Evolutionary conservation across 2,113 vertebrate species (phyloP).

Genomic region (Muscicapa adusta): DNA sequence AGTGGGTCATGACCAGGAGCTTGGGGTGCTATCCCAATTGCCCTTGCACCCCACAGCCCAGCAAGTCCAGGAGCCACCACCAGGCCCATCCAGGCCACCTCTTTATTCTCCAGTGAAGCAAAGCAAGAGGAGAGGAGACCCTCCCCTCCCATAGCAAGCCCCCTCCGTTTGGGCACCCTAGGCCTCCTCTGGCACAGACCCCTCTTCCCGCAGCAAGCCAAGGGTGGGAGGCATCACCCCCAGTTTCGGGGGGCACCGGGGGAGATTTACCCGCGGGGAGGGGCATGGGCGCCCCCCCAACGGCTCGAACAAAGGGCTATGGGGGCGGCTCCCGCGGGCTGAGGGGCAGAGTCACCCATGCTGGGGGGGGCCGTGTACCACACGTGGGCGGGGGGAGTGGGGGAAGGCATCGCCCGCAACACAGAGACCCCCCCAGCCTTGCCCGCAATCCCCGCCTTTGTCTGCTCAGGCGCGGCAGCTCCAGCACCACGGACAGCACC

Average conservation of each 20-base stretch:
- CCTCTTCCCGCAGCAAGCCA: neutral
- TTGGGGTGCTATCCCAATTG: neutral
- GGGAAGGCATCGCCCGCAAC: neutral
- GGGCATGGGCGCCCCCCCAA: neutral
- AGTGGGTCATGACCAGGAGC: neutral
- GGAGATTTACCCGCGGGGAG: too few species aligned
- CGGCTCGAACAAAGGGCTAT: neutral
- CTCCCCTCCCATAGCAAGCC: neutral
- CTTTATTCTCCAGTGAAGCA: constrained; percentile 61
- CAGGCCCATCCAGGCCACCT: constrained; percentile 41
- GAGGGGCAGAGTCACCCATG: neutral
- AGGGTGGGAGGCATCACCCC: neutral
- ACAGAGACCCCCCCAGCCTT: neutral
- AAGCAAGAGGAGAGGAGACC: constrained; percentile 21
- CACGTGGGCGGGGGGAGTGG: neutral
- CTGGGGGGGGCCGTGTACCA: neutral
- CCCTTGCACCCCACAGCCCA: constrained; percentile 15
- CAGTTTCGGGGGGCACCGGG: neutral
- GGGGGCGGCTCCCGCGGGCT: neutral
- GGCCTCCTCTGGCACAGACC: neutral
- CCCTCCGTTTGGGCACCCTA: neutral
- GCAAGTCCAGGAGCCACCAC: constrained; percentile 46
- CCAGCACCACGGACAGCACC: constrained; percentile 57
- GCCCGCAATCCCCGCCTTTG: neutral
- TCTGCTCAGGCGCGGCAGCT: neutral